These are phyloP conservation scores for Gallinago nigripennis DNA, from an alignment of 2,797 vertebrate species.

Conservation along the genomic window DNA sequence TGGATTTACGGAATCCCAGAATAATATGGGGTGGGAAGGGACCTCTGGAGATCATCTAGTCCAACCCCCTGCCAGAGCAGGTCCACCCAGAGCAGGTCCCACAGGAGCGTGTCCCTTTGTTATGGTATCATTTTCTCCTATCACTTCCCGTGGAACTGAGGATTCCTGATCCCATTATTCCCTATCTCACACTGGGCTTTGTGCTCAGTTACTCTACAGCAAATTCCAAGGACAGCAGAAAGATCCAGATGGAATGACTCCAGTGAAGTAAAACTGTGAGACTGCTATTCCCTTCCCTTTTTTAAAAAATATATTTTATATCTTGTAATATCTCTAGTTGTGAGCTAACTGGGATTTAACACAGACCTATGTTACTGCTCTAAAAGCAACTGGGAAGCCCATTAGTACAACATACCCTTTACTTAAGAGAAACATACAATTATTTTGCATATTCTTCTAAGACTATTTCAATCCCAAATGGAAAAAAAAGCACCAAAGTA, in stretches of 20 bases:
- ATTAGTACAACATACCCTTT: not conserved
- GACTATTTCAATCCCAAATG: not conserved
- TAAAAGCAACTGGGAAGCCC: not conserved
- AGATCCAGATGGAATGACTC: not conserved
- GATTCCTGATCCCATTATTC: not conserved
- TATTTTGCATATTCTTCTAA: not conserved
- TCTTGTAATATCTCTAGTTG: not conserved
- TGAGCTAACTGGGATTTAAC: not conserved
- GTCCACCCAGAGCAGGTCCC: too few species aligned
- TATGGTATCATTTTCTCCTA: accelerated
- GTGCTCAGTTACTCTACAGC: not conserved
- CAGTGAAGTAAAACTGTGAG: not conserved
- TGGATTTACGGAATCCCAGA: not conserved
- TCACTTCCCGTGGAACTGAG: not conserved
- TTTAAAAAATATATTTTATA: not conserved
- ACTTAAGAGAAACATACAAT: not conserved
- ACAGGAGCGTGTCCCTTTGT: too few species aligned
- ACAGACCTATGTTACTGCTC: not conserved
- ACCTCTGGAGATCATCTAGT: too few species aligned
- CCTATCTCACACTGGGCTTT: not conserved
- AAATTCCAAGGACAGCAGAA: not conserved
- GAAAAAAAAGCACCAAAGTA: not conserved
- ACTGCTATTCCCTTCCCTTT: not conserved
- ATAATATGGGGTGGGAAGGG: too few species aligned
- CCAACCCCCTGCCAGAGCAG: too few species aligned